Evolutionary conservation across 1,140 invertebrate species (phyloP), one percentile per base, ranked within the genome.

Genomic region (Bombus waltoni): DNA sequence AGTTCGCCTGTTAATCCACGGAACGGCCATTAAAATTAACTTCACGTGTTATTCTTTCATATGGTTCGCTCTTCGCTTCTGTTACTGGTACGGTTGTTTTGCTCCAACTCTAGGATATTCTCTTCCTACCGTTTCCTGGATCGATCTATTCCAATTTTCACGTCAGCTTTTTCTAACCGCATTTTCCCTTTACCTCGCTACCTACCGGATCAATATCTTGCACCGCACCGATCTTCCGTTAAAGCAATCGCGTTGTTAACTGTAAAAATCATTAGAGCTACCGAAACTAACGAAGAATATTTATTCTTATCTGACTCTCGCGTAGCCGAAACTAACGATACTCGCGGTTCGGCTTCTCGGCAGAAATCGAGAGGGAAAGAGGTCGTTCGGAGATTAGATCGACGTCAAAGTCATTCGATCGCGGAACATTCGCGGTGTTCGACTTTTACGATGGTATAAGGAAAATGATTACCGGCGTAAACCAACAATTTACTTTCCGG

Each of bases 21-120:
- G 35, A 77, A 70, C 18, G 72, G 42, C 72, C 72, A 53, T 83
- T 83, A 77, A 22, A 83, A 83, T 83, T 83, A 83, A 83, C 74
- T 83, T 57, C 44, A 42, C 62, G 73, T 83, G 74, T 83, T 83
- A 77, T 77, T 83, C 83, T 85, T 79, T 85, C 83, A 80, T 85
- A 79, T 72, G 38, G 25, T 53, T 28, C 18, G 32, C n/a, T 35
- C 57, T 28, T 1, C 35, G n/a, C 32, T 73, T 40, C 35, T n/a
- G 5, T 22, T 44, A 2, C 35, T 22, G 32, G 1, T 1, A 10
- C 22, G 18, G 15, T 28, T 25, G 35, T 40, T 42, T 57, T 78
- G 28, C 47, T 81, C 38, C 22, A 8, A 8, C 35, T 57, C 38
- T n/a, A n/a, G 38, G 44, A 70, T 71, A 47, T 57, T 72, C 79